These are phyloP conservation scores for Polyploca ridens DNA, from an alignment of 2,888 invertebrate genomes.

Conservation along the genomic window DNA sequence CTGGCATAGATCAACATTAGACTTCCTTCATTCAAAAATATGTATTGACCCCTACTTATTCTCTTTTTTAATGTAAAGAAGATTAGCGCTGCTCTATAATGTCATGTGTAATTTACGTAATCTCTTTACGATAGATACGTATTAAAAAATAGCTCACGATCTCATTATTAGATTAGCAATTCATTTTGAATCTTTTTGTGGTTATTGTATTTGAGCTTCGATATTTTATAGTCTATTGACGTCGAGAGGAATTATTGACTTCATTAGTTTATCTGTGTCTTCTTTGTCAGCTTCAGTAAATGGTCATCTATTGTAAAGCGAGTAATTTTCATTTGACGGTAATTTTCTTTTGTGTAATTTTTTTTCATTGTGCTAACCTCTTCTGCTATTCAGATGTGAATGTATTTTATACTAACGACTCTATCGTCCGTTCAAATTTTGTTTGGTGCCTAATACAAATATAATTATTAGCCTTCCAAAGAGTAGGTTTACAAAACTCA, in stretches of 20 bases:
- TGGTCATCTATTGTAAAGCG: neutral
- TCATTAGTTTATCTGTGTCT: neutral
- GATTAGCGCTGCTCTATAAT: neutral
- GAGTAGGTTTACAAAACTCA: neutral
- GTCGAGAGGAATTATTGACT: constrained; percentile 1
- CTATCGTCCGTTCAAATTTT: neutral
- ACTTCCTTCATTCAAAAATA: neutral
- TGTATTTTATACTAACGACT: too few species aligned
- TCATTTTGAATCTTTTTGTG: constrained; percentile 9
- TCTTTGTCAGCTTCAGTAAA: neutral
- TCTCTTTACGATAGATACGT: neutral
- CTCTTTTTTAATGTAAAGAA: neutral
- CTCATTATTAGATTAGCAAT: constrained; percentile 8
- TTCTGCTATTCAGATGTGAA: too few species aligned
- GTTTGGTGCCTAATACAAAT: neutral
- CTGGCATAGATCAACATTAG: too few species aligned
- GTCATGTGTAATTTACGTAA: constrained; percentile 6
- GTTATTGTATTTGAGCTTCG: constrained; percentile 8
- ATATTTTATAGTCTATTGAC: constrained; percentile 6
- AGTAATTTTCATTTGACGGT: too few species aligned
- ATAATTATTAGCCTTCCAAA: neutral
- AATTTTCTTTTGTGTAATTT: neutral
- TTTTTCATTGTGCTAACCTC: too few species aligned
- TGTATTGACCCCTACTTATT: neutral
- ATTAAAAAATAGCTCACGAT: neutral